phyloP scores from a whole-genome alignment of 2,888 invertebrate genomes.

The Vanessa cardui region DNA sequence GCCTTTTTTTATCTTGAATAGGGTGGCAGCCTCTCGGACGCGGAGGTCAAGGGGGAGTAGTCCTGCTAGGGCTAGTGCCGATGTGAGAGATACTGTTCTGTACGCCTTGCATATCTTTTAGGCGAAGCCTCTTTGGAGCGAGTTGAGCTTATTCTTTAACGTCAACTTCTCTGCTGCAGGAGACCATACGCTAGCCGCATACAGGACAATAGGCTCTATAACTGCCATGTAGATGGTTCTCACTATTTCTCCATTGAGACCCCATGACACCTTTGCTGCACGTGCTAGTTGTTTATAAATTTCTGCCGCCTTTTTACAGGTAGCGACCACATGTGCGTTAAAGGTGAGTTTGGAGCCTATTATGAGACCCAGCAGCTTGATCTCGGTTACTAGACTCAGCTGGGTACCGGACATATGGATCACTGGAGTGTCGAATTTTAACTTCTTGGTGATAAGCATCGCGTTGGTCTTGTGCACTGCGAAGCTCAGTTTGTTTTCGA shows the following conservation, averaged over 20 bases:
- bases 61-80: too few species aligned
- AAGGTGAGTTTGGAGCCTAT: constrained; percentile 25
- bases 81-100: too few species aligned
- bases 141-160: too few species aligned
- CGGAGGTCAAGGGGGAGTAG: too few species aligned
- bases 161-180: not conserved
- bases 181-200: constrained; percentile 35
- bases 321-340: constrained; percentile 2
- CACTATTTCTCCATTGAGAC: constrained; percentile 31
- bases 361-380: constrained; percentile 19
- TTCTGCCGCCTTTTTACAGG: constrained; percentile 24
- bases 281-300: constrained; percentile 30
- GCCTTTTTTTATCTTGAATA: too few species aligned
- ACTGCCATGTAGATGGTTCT: not conserved
- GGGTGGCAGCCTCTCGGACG: too few species aligned
- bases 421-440: too few species aligned
- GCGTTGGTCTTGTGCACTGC: too few species aligned
- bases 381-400: not conserved
- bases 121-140: too few species aligned
- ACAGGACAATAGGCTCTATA: not conserved
- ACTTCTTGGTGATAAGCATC: too few species aligned
- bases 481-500: too few species aligned
- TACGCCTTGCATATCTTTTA: too few species aligned
- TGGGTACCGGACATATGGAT: constrained; percentile 6
- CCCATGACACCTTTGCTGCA: constrained; percentile 10